These are phyloP conservation scores for Lagocephalus sceleratus DNA, from an alignment of 2,797 vertebrate species.

Conservation along the genomic window DNA sequence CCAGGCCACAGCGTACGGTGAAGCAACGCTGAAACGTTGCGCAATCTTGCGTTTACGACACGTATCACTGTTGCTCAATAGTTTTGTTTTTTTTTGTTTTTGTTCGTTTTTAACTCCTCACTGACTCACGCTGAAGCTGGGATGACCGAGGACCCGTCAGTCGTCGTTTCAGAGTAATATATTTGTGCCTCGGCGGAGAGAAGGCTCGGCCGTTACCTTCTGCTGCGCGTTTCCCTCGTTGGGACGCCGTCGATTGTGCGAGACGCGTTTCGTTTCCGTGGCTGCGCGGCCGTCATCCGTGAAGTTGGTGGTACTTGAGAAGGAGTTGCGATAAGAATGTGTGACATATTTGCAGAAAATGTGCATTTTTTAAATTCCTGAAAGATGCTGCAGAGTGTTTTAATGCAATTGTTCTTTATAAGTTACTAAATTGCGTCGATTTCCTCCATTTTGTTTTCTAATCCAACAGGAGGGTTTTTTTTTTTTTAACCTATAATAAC, in stretches of 20 bases:
- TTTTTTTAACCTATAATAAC: background rate
- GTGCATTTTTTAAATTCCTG: conserved; percentile 9
- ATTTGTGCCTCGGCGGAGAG: conserved; percentile 40
- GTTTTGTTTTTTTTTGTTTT: too few species aligned
- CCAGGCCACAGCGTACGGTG: conserved; percentile 8
- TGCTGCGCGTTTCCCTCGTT: too few species aligned
- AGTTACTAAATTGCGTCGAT: conserved; percentile 33
- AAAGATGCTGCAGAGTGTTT: conserved; percentile 30
- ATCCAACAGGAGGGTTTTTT: conserved; percentile 42
- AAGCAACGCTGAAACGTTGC: conserved; percentile 18
- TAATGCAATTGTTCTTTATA: conserved; percentile 27
- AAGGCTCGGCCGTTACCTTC: background rate
- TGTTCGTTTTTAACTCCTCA: too few species aligned
- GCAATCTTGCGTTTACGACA: conserved; percentile 5
- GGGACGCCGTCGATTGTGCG: conserved; percentile 6
- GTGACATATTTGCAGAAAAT: conserved; percentile 10
- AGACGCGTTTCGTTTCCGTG: background rate
- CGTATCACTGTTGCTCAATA: background rate
- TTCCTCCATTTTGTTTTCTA: conserved; percentile 26
- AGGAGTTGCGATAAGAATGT: conserved; percentile 44
- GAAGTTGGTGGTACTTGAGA: conserved; percentile 33
- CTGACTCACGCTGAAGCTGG: too few species aligned
- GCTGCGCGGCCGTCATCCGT: conserved; percentile 5
- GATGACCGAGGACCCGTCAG: too few species aligned
- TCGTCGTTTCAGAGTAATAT: conserved; percentile 11